These are phyloP conservation scores for Campoletis sonorensis DNA, from an alignment of 1,140 invertebrate genomes.

Conservation along the genomic window DNA sequence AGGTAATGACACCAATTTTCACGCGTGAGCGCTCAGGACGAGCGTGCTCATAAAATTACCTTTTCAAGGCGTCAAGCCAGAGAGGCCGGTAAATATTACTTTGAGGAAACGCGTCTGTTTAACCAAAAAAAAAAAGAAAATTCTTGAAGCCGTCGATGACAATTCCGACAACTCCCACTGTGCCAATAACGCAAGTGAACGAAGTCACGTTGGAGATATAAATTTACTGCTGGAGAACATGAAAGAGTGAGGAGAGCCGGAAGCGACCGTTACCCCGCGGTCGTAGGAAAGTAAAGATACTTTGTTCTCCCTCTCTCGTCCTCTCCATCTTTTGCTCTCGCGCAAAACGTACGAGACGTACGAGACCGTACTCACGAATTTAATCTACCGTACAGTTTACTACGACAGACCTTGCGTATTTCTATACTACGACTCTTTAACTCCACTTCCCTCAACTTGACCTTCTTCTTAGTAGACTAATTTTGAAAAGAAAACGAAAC, in stretches of 20 bases:
- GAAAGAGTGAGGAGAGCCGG: background rate
- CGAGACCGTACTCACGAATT: background rate
- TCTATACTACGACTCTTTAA: background rate
- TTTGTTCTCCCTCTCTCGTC: background rate
- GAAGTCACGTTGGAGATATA: background rate
- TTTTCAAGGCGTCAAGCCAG: background rate
- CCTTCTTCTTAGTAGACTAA: background rate
- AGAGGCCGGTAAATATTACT: background rate
- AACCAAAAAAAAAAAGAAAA: background rate
- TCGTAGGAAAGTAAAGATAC: conserved; percentile 30
- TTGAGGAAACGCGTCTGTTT: background rate
- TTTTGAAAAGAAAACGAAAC: too few relatives aligned
- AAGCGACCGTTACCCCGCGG: conserved; percentile 22
- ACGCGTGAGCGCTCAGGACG: background rate
- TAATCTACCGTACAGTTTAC: background rate
- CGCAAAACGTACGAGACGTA: background rate
- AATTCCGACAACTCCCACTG: background rate
- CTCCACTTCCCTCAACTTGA: conserved; percentile 5
- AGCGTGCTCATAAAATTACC: background rate
- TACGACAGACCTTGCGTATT: background rate
- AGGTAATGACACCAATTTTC: background rate
- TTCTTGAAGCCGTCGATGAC: background rate
- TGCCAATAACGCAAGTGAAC: background rate
- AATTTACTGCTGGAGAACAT: background rate
- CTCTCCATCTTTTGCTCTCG: background rate